Percentiles rank a stretch among this genome's conserved stretches.
phyloP scores from a whole-genome alignment of 2,888 invertebrate species.

The Heliconius sara region DNA sequence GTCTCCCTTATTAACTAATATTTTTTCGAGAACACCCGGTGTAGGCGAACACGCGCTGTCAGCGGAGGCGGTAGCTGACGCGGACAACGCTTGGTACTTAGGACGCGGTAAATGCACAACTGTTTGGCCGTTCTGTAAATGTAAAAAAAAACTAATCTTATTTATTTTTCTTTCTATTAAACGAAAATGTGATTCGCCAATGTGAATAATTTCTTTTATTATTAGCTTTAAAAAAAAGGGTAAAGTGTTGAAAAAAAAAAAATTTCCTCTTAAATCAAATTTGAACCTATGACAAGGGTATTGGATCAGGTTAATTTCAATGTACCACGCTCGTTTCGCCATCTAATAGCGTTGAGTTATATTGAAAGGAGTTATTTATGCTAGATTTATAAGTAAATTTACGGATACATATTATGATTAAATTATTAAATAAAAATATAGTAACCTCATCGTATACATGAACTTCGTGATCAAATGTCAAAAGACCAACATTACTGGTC shows the following conservation, averaged over 20 bases:
- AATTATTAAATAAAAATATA: not conserved
- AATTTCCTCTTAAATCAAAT: no score
- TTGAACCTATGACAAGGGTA: no score
- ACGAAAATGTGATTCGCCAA: no score
- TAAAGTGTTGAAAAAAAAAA: no score
- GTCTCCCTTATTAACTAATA: constrained; percentile 92
- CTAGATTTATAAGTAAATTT: not conserved
- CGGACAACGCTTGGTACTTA: constrained; percentile 79
- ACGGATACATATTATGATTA: not conserved
- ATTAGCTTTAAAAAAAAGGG: no score
- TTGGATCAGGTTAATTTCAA: no score
- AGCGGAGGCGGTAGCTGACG: constrained; percentile 60
- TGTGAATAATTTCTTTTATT: no score
- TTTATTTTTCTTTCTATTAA: not conserved
- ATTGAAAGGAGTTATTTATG: not conserved
- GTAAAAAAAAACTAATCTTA: not conserved
- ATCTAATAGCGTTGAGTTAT: not conserved
- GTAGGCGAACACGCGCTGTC: constrained; percentile 92
- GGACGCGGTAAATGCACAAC: constrained; percentile 85
- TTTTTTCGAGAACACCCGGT: constrained; percentile 97
- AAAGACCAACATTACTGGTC: constrained; percentile 66
- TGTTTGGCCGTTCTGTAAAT: constrained; percentile 86
- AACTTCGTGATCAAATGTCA: constrained; percentile 68
- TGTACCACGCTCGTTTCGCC: no score
- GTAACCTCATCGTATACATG: constrained; percentile 76